Conservation (phyloP, 2,888 invertebrate species). For the Chelonus formosanus region DNA sequence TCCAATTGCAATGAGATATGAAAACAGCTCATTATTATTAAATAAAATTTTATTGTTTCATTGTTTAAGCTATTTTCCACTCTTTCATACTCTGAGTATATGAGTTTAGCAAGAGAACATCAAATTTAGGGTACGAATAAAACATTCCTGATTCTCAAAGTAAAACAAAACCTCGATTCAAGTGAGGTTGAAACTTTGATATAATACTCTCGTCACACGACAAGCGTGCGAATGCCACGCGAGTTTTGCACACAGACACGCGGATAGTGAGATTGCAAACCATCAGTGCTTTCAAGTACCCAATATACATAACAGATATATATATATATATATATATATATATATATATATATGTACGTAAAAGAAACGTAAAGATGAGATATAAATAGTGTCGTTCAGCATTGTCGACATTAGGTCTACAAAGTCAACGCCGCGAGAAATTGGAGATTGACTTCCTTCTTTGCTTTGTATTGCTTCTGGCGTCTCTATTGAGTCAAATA, state of each 20-base stretch:
- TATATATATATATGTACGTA: conserved; percentile 4
- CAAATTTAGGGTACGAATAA: not conserved
- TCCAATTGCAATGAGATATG: no score
- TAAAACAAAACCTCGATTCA: not conserved
- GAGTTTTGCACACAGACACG: conserved; percentile 7
- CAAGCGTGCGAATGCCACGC: conserved; percentile 16
- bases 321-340: not conserved
- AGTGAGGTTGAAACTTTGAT: conserved; percentile 8
- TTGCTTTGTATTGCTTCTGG: not conserved
- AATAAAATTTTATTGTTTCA: no score
- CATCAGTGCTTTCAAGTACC: conserved; percentile 7
- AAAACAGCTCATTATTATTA: no score
- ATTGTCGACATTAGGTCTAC: conserved; percentile 8
- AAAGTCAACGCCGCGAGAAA: conserved; percentile 6
- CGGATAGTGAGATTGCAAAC: not conserved
- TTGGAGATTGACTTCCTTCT: not conserved
- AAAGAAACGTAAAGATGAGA: conserved; percentile 7
- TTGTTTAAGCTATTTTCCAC: no score
- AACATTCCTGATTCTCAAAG: conserved; percentile 3
- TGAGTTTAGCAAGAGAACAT: no score
- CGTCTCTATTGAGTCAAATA: not conserved
- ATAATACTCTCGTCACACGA: conserved; percentile 20
- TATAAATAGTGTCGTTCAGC: conserved; percentile 9
- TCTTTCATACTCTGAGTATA: no score
- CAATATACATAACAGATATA: not conserved